Conservation (phyloP, 2,113 vertebrate genomes). For the Budorcas taxicolor region DNA sequence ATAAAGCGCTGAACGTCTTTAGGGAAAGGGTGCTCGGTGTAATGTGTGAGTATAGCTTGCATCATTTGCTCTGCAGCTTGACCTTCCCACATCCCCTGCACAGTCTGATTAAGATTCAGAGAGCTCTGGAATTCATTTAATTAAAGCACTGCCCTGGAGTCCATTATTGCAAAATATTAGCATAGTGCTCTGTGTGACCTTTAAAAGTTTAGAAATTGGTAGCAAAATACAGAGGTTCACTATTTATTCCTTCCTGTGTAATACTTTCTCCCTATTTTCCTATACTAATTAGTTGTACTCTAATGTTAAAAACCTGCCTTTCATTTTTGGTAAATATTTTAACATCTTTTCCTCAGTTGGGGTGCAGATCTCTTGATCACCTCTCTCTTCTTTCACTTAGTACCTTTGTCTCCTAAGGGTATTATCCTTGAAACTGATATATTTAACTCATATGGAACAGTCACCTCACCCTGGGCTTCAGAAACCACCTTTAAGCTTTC, state of each 20-base stretch:
- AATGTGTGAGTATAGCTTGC: neutral
- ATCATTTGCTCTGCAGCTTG: neutral
- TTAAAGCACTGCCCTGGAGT: neutral
- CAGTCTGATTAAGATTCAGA: constrained; percentile 41
- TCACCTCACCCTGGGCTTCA: neutral
- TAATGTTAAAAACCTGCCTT: neutral
- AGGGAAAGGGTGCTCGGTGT: neutral
- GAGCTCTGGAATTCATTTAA: constrained; percentile 48
- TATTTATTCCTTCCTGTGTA: neutral
- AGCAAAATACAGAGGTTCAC: neutral
- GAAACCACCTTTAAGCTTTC: neutral
- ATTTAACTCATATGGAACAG: neutral
- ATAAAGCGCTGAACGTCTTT: neutral
- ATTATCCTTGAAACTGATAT: neutral
- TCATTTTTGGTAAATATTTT: constrained; percentile 6
- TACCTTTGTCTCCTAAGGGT: constrained; percentile 38
- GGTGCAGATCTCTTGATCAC: neutral
- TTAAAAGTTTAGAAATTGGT: neutral
- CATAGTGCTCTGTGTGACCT: neutral
- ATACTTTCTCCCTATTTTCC: neutral
- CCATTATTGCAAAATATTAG: constrained; percentile 48
- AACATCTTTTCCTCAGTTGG: constrained; percentile 2
- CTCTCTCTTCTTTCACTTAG: constrained; percentile 26
- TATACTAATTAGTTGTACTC: neutral
- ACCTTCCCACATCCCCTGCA: neutral